A percentile compares a stretch with the other conserved stretches of the same genome.
Evolutionary conservation across 2,888 invertebrate species (phyloP).

Genomic region (Nematopogon swammerdamellus): DNA sequence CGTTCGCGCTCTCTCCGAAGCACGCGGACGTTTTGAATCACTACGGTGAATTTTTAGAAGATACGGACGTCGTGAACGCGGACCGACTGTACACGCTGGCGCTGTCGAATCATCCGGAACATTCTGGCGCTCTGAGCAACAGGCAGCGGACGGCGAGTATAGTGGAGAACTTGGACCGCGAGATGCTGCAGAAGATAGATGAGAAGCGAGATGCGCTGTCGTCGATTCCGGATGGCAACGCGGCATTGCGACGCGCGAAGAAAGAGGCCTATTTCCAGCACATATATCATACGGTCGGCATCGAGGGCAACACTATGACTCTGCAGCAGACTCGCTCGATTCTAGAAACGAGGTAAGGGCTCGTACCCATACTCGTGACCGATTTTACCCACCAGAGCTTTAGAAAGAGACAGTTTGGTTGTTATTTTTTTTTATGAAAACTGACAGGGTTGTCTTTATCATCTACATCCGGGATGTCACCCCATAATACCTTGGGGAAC

Average conservation of each 20-base stretch:
- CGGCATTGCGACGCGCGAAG: constrained; percentile 81
- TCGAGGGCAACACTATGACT: constrained; percentile 97
- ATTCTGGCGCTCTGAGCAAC: constrained; percentile 75
- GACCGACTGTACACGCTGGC: constrained; percentile 90
- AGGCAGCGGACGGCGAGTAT: constrained; percentile 82
- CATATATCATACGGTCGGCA: constrained; percentile 95
- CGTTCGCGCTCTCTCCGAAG: constrained; percentile 84
- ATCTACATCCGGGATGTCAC: too few species aligned
- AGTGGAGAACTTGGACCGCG: constrained; percentile 85
- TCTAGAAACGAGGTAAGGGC: constrained; percentile 74
- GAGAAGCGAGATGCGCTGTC: constrained; percentile 78
- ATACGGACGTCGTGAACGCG: constrained; percentile 80
- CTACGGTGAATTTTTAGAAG: constrained; percentile 91
- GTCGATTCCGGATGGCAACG: constrained; percentile 75
- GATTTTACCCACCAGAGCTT: too few species aligned
- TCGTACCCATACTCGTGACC: too few species aligned
- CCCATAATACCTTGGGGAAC: too few species aligned
- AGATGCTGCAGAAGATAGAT: constrained; percentile 75
- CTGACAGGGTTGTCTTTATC: too few species aligned
- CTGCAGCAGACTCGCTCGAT: constrained; percentile 88
- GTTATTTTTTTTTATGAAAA: too few species aligned
- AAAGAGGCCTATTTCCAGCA: constrained; percentile 95
- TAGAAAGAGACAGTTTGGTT: too few species aligned
- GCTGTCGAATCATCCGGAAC: constrained; percentile 77
- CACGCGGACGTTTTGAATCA: constrained; percentile 90